Conservation (phyloP, 2,888 invertebrate genomes). For the Empis stercorea region DNA sequence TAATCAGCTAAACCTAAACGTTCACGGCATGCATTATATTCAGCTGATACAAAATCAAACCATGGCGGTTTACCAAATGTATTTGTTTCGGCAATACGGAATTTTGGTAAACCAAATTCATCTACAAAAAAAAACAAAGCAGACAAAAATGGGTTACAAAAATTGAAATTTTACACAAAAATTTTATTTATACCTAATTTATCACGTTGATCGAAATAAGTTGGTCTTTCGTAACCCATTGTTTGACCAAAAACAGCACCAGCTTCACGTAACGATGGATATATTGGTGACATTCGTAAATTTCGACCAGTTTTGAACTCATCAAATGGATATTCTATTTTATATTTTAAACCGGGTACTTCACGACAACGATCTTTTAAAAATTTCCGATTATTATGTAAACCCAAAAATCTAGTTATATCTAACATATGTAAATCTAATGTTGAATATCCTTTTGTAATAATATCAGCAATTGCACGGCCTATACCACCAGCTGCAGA, state of each 20-base stretch:
- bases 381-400: conserved; percentile 92
- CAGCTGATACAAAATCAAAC: conserved; percentile 77
- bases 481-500: conserved; percentile 94
- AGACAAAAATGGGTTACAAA: no score
- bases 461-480: conserved; percentile 73
- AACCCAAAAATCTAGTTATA: conserved; percentile 75
- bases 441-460: conserved; percentile 65
- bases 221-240: conserved; percentile 94
- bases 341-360: conserved; percentile 78
- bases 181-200: conserved; percentile 31
- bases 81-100: conserved; percentile 61
- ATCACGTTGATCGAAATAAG: conserved; percentile 64
- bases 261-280: conserved; percentile 76
- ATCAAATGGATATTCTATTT: conserved; percentile 66
- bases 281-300: conserved; percentile 87
- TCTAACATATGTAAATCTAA: conserved; percentile 82
- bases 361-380: conserved; percentile 82
- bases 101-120: conserved; percentile 29
- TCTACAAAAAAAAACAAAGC: conserved; percentile 16
- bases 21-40: conserved; percentile 90
- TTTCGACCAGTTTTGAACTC: conserved; percentile 83
- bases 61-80: conserved; percentile 87
- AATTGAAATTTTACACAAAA: no score
- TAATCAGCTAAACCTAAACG: conserved; percentile 89
- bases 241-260: conserved; percentile 94